Evolutionary conservation across 2,888 invertebrate species (phyloP).

Genomic region (Eristalis intricaria): DNA sequence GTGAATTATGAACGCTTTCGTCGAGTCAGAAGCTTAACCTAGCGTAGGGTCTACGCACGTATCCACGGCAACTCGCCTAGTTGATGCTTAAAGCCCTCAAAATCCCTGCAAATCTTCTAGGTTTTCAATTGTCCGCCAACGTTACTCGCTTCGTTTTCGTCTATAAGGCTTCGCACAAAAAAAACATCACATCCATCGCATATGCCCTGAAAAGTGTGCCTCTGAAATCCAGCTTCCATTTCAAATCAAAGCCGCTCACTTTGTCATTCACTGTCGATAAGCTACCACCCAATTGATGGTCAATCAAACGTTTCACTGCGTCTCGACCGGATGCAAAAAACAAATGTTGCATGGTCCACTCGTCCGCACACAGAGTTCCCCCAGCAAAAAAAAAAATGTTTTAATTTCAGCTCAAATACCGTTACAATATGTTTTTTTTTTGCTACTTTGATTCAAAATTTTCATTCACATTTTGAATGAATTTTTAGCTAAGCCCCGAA

Average conservation of each 20-base stretch:
- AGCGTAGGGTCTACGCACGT: too few species aligned
- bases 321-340: slow-evolving; percentile 3
- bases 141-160: neutral
- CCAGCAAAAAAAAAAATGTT: slow-evolving; percentile 31
- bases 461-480: neutral
- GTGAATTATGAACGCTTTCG: too few species aligned
- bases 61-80: too few species aligned
- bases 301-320: slow-evolving; percentile 38
- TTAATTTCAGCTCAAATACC: slow-evolving; percentile 35
- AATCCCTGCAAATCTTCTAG: too few species aligned
- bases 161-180: neutral
- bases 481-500: neutral
- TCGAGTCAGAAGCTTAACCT: too few species aligned
- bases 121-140: too few species aligned
- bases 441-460: neutral
- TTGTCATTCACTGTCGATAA: neutral
- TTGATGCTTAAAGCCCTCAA: too few species aligned
- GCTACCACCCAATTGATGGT: slow-evolving; percentile 12
- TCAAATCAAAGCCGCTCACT: neutral
- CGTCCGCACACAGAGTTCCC: slow-evolving; percentile 3
- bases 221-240: neutral
- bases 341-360: slow-evolving; percentile 28
- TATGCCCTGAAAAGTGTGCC: neutral
- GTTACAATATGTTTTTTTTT: neutral
- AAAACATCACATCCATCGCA: neutral